Evolutionary conservation across 1,140 invertebrate genomes (phyloP).

Genomic region (Drosophila pseudoobscura): DNA sequence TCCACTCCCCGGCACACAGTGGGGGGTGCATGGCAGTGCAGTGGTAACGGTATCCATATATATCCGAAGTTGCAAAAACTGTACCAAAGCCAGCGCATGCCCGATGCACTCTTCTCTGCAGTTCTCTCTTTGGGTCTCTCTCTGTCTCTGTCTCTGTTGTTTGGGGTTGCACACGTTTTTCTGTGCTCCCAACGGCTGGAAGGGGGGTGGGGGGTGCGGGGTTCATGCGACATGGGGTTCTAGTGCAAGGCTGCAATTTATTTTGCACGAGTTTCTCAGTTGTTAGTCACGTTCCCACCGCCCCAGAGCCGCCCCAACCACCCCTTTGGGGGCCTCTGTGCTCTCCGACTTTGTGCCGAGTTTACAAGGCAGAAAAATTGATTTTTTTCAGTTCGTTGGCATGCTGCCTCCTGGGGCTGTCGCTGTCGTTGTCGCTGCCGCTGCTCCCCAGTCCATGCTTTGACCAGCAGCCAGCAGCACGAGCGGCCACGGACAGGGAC

Average conservation of each 20-base stretch:
- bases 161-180: slow-evolving; percentile 53
- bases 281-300: slow-evolving; percentile 71
- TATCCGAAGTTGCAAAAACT: slow-evolving; percentile 67
- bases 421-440: neutral
- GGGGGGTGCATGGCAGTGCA: slow-evolving; percentile 20
- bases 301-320: neutral
- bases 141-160: slow-evolving; percentile 10
- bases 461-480: slow-evolving; percentile 51
- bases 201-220: no score
- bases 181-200: neutral
- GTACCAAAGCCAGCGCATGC: slow-evolving; percentile 75
- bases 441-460: neutral
- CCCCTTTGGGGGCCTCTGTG: neutral
- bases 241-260: slow-evolving; percentile 82
- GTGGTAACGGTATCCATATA: slow-evolving; percentile 31
- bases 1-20: neutral
- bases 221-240: slow-evolving; percentile 44
- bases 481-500: slow-evolving; percentile 38
- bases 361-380: slow-evolving; percentile 54
- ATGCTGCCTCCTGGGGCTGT: slow-evolving; percentile 62
- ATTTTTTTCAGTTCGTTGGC: slow-evolving; percentile 81
- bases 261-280: slow-evolving; percentile 78
- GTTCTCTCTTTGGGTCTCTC: slow-evolving; percentile 13
- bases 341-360: neutral
- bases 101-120: slow-evolving; percentile 59